A percentile compares a stretch with the other conserved stretches of the same genome.
Evolutionary conservation across 2,113 vertebrate genomes (phyloP).

Genomic region (Coturnix japonica): DNA sequence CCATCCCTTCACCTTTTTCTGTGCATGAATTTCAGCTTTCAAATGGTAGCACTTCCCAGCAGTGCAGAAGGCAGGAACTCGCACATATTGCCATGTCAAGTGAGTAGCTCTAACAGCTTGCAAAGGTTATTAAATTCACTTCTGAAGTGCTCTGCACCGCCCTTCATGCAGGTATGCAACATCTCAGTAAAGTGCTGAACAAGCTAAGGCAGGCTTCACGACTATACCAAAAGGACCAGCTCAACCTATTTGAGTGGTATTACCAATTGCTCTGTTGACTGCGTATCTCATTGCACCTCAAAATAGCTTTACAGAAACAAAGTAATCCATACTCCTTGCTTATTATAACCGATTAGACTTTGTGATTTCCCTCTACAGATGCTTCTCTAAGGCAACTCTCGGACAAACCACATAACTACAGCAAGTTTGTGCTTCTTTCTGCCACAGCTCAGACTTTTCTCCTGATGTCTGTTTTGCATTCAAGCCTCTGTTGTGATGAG

Average conservation of each 20-base stretch:
- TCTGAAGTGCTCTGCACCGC: background rate
- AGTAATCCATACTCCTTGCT: background rate
- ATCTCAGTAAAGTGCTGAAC: background rate
- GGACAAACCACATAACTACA: background rate
- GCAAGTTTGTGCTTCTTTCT: background rate
- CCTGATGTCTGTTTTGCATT: background rate
- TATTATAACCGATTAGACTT: background rate
- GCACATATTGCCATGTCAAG: background rate
- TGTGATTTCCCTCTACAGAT: background rate
- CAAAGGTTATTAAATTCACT: background rate
- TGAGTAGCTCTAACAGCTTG: background rate
- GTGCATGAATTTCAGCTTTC: background rate
- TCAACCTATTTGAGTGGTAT: background rate
- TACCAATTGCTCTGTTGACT: background rate
- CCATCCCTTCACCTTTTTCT: background rate
- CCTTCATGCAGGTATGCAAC: background rate
- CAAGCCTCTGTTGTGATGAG: background rate
- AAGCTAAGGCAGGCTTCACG: background rate
- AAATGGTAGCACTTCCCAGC: background rate
- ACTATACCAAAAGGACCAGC: background rate
- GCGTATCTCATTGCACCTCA: background rate
- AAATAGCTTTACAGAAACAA: background rate
- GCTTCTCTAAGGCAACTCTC: background rate
- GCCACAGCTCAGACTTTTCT: background rate
- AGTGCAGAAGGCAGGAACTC: background rate